A percentile compares a stretch with the other conserved stretches of the same genome.
phyloP scores from a whole-genome alignment of 2,888 invertebrate genomes.

The Blastobasis lacticolella region DNA sequence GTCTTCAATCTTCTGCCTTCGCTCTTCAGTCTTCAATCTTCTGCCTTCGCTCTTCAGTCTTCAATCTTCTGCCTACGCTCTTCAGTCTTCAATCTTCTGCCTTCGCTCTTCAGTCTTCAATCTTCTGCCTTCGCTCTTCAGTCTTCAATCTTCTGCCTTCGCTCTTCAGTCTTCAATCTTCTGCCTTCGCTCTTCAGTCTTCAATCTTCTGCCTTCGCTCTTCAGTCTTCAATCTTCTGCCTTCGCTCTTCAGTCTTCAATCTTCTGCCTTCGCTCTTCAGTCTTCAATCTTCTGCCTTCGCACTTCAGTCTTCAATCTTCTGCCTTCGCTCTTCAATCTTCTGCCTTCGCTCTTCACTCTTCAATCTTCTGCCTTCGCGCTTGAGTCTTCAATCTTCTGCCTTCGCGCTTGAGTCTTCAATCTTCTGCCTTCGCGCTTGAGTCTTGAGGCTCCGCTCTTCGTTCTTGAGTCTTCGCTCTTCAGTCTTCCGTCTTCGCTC shows the following conservation, averaged over 20 bases:
- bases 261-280: slow-evolving; percentile 2
- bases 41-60: slow-evolving; percentile 1
- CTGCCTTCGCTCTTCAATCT: neutral
- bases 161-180: slow-evolving; percentile 5
- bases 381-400: slow-evolving; percentile 6
- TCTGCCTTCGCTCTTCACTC: too few species aligned
- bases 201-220: neutral
- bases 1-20: slow-evolving; percentile 1
- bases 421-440: slow-evolving; percentile 6
- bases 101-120: slow-evolving; percentile 1
- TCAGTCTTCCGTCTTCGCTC: neutral
- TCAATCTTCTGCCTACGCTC: slow-evolving; percentile 1
- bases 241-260: slow-evolving; percentile 1
- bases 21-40: slow-evolving; percentile 5
- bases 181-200: slow-evolving; percentile 1
- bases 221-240: neutral
- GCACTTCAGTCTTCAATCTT: slow-evolving; percentile 4
- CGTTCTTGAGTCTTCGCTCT: too few species aligned
- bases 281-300: slow-evolving; percentile 1
- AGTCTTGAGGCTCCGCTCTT: slow-evolving; percentile 4
- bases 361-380: too few species aligned
- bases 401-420: slow-evolving; percentile 3
- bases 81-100: slow-evolving; percentile 5
- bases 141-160: neutral
- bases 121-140: slow-evolving; percentile 4